phyloP scores from a whole-genome alignment of 2,113 vertebrate species.

The Nycticorax nycticorax region DNA sequence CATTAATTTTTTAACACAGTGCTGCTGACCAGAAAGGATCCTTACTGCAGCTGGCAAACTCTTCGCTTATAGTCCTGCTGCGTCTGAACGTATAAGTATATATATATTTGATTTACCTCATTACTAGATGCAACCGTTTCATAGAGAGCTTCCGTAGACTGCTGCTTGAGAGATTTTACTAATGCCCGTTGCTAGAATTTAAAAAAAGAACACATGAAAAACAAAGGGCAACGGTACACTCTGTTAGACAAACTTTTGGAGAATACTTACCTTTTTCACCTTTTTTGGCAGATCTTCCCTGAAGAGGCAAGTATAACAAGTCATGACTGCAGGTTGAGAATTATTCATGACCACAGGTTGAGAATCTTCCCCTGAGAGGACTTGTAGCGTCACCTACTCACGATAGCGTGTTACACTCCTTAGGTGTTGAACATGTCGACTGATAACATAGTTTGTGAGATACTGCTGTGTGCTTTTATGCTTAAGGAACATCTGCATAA shows the following conservation, averaged over 20 bases:
- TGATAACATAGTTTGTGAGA: background rate
- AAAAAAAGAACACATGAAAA: background rate
- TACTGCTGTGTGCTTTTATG: background rate
- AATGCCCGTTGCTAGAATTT: background rate
- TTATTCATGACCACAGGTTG: background rate
- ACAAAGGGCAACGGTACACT: background rate
- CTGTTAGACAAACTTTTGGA: background rate
- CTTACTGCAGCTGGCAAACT: background rate
- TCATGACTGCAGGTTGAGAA: background rate
- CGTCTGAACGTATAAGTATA: background rate
- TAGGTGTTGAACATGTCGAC: background rate
- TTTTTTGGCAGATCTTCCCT: background rate
- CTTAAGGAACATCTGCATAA: background rate
- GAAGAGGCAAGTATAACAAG: background rate
- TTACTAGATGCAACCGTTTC: background rate
- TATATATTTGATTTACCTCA: background rate
- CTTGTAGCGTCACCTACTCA: background rate
- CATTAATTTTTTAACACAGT: background rate
- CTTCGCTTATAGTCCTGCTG: background rate
- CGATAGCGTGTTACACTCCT: background rate
- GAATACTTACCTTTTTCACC: background rate
- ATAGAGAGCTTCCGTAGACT: background rate
- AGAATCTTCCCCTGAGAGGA: background rate
- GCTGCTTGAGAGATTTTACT: background rate
- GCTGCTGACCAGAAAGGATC: background rate